phyloP scores from a whole-genome alignment of 2,888 invertebrate species.

The Melieria crassipennis region DNA sequence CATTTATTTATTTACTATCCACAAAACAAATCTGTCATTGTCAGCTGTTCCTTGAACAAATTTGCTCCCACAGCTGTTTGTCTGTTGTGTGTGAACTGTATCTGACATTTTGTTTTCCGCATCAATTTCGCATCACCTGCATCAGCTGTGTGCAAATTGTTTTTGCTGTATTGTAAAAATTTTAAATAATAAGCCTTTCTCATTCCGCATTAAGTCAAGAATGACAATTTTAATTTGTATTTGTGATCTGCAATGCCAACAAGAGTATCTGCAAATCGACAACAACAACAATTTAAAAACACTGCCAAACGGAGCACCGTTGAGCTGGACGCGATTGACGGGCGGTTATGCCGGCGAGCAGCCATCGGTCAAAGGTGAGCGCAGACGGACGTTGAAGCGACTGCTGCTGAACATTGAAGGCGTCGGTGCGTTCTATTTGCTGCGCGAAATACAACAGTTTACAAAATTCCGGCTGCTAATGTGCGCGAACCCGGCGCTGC shows the following conservation, averaged over 20 bases:
- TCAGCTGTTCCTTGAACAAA: no score
- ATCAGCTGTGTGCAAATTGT: no score
- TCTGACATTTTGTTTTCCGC: no score
- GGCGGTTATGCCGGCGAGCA: conserved; percentile 17
- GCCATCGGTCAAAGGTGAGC: neutral
- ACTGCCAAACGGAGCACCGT: conserved; percentile 15
- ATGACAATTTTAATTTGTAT: conserved; percentile 57
- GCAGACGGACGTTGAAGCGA: conserved; percentile 40
- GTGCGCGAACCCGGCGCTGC: conserved; percentile 33
- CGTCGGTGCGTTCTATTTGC: conserved; percentile 51
- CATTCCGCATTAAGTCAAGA: neutral
- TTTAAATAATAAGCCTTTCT: neutral
- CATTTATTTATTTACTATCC: no score
- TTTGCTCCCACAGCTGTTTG: no score
- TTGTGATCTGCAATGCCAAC: conserved; percentile 53
- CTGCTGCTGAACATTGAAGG: conserved; percentile 50
- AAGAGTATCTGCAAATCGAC: conserved; percentile 46
- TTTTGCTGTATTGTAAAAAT: no score
- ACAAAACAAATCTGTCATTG: no score
- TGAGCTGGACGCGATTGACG: neutral
- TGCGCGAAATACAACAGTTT: conserved; percentile 54
- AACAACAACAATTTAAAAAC: conserved; percentile 16
- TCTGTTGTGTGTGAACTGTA: no score
- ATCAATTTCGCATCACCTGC: no score
- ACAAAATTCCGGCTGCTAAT: conserved; percentile 46